phyloP scores from a whole-genome alignment of 1,140 invertebrate species.

The Cheumatopsyche charites region DNA sequence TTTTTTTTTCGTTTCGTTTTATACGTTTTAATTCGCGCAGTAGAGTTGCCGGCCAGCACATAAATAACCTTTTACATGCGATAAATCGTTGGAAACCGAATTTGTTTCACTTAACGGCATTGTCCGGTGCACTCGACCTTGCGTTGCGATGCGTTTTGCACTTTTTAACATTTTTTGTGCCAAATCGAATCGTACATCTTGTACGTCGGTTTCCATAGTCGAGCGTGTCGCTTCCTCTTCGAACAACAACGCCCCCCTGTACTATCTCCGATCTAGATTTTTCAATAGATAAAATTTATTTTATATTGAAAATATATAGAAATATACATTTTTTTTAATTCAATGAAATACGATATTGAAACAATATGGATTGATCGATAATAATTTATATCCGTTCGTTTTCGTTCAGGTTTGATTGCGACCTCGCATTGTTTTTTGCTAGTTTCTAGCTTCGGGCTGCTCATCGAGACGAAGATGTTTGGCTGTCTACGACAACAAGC shows the following conservation, averaged over 20 bases:
- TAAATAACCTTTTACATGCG: slow-evolving; percentile 49
- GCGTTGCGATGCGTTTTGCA: neutral
- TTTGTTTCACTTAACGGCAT: slow-evolving; percentile 45
- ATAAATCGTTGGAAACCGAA: slow-evolving; percentile 49
- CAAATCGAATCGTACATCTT: slow-evolving; percentile 10
- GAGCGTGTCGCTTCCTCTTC: neutral
- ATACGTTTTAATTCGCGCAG: slow-evolving; percentile 30
- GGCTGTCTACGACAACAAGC: slow-evolving; percentile 45
- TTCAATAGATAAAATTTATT: no score
- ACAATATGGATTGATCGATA: neutral
- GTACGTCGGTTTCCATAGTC: slow-evolving; percentile 11
- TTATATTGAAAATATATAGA: neutral
- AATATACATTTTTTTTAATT: no score
- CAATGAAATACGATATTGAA: neutral
- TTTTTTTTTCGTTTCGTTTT: neutral
- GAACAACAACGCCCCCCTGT: neutral
- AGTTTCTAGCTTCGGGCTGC: slow-evolving; percentile 31
- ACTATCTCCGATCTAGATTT: no score
- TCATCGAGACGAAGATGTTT: slow-evolving; percentile 33
- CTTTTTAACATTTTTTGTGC: neutral
- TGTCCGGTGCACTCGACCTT: slow-evolving; percentile 1
- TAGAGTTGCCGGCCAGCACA: slow-evolving; percentile 18
- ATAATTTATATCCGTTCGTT: neutral
- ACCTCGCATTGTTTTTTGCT: slow-evolving; percentile 20
- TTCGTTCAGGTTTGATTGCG: slow-evolving; percentile 11